Evolutionary conservation across 2,113 vertebrate species (phyloP), one percentile per base, ranked within the genome.

Genomic region (Spea bombifrons): DNA sequence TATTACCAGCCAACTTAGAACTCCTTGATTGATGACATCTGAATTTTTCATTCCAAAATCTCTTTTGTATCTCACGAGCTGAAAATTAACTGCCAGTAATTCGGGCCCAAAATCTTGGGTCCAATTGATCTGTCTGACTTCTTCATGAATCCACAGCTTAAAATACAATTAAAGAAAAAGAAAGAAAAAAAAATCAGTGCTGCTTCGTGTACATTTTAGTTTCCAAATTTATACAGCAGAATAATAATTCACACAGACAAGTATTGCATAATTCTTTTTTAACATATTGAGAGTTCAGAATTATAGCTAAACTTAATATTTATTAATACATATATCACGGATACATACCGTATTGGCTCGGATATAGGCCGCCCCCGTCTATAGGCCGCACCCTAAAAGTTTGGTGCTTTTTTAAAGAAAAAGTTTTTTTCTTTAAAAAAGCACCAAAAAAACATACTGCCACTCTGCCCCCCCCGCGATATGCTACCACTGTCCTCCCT

Each of bases 41-140:
- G 52, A 76, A 69, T 68, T 69, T 57, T 76, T 76, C 75, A 76
- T 59, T 52, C 55, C 55, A 52, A 69, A 59, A 69, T 76, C 67
- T 66, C 50, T 47, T 45, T 30, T 44, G 49, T 50, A 59, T 76
- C 67, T 76, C 75, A 76, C 16, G 65, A 65, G 7, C 65, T 57
- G 75, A 48, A 67, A 76, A 69, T 68, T 69, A 76, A 57, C 66
- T 44, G 66, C 67, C 15, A 3, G 48, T 68, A 52, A 57, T 59
- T 61, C 50, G 48, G 44, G 64, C 48, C 67, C 65, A 68, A 55
- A 66, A 76, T 76, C 55, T 76, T 76, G 75, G 67, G 50, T 76
- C 52, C 66, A n/a, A 59, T 52, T 69, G 75, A 76, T 76, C 7
- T 75, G 17, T 59, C 49, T 68, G 59, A 69, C 59, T 76, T 76